These are phyloP conservation scores for Megalurothrips usitatus DNA, from an alignment of 2,888 invertebrate genomes.

Conservation along the genomic window DNA sequence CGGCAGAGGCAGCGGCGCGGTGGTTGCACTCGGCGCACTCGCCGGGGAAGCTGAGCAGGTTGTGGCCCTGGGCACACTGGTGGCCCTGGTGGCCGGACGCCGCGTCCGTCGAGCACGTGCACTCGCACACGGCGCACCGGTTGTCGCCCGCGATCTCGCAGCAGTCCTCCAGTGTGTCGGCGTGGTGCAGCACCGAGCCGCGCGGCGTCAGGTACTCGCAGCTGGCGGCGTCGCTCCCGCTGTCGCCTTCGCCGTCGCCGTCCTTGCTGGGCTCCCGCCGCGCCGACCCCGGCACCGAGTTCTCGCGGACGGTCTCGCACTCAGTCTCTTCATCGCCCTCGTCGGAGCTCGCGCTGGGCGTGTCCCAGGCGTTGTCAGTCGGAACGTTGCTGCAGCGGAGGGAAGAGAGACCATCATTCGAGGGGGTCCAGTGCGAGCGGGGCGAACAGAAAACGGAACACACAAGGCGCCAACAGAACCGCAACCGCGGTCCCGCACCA, in stretches of 20 bases:
- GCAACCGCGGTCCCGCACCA: too few relatives aligned
- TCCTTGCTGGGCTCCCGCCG: slow-evolving; percentile 34
- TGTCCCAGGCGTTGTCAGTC: slow-evolving; percentile 16
- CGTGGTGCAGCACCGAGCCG: neutral
- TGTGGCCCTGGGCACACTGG: neutral
- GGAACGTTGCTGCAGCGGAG: neutral
- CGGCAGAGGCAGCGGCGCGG: neutral
- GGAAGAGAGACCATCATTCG: neutral
- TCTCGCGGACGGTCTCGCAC: slow-evolving; percentile 34
- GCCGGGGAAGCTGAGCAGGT: slow-evolving; percentile 14
- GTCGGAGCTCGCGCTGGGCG: slow-evolving; percentile 29
- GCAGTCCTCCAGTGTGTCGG: too few relatives aligned
- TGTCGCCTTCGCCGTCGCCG: slow-evolving; percentile 34
- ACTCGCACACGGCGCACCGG: too few relatives aligned
- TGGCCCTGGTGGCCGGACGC: neutral
- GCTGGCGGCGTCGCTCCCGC: slow-evolving; percentile 35
- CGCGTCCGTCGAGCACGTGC: too few relatives aligned
- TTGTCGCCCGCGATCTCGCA: too few relatives aligned
- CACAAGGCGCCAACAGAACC: too few relatives aligned
- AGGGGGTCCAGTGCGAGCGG: too few relatives aligned
- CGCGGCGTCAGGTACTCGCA: slow-evolving; percentile 31
- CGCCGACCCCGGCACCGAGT: slow-evolving; percentile 10
- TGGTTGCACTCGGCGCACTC: slow-evolving; percentile 10
- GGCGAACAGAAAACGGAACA: neutral
- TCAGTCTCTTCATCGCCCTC: slow-evolving; percentile 34